phyloP scores from a whole-genome alignment of 2,797 vertebrate species.

The Enteromius mattozi region DNA sequence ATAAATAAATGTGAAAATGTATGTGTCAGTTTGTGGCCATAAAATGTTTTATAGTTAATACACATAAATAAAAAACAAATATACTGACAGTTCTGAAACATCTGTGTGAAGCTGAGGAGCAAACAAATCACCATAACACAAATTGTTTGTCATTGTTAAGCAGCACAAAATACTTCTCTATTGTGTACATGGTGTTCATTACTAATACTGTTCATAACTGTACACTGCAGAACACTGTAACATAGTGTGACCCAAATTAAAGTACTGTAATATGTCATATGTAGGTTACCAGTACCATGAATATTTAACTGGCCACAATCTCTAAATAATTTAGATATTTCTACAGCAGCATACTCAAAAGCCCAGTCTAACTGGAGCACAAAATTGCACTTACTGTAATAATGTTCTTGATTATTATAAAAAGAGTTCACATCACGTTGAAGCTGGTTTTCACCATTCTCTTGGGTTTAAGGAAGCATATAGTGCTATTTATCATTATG shows the following conservation, averaged over 20 bases:
- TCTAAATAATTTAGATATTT: constrained; percentile 28
- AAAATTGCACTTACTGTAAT: not conserved
- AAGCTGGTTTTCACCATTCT: not conserved
- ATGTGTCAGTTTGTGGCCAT: not conserved
- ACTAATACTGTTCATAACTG: not conserved
- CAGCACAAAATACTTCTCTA: not conserved
- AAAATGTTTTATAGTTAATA: not conserved
- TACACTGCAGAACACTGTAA: not conserved
- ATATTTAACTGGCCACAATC: constrained; percentile 6
- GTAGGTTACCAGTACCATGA: constrained; percentile 23
- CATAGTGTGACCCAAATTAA: not conserved
- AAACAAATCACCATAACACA: not conserved
- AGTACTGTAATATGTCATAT: constrained; percentile 1
- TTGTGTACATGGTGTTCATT: not conserved
- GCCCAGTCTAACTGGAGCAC: not conserved
- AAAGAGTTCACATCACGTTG: not conserved
- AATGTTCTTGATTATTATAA: not conserved
- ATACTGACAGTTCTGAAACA: not conserved
- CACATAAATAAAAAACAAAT: not conserved
- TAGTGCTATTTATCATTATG: not conserved
- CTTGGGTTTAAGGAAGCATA: not conserved
- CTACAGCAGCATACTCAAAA: not conserved
- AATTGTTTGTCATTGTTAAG: not conserved
- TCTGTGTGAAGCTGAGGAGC: not conserved
- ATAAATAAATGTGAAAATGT: not conserved